Conservation (phyloP, 1,140 invertebrate species). For the Wasmannia auropunctata region DNA sequence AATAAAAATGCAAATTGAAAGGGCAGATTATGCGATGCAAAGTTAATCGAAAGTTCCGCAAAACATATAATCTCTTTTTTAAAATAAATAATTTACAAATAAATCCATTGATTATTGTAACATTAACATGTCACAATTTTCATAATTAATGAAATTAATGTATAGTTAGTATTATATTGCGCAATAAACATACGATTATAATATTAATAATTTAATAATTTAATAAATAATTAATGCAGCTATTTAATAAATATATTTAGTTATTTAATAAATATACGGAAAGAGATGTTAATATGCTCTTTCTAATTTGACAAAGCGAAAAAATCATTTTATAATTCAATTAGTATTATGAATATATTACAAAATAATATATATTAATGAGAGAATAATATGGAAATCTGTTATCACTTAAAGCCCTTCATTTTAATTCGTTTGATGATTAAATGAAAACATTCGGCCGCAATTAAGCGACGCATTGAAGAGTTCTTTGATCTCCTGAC, state of each 20-base stretch:
- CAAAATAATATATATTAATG: background rate
- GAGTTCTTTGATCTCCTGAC: background rate
- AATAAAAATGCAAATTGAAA: background rate
- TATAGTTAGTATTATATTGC: background rate
- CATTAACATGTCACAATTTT: too few relatives aligned
- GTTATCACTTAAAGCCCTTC: background rate
- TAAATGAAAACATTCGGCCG: background rate
- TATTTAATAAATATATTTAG: background rate
- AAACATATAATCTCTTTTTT: background rate
- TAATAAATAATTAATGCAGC: background rate
- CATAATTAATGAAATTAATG: slow-evolving; percentile 7
- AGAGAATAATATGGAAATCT: background rate
- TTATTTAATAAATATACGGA: background rate
- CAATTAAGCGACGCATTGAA: background rate
- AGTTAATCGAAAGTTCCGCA: background rate
- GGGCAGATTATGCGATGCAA: background rate
- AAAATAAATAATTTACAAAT: background rate
- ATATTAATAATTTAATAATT: background rate
- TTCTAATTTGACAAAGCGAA: background rate
- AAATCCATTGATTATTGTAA: background rate
- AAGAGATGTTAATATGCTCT: background rate
- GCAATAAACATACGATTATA: background rate
- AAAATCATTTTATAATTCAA: background rate
- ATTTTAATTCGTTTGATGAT: background rate
- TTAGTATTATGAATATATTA: background rate